These are phyloP conservation scores for Phainopepla nitens DNA, from an alignment of 2,113 vertebrate genomes.

Conservation along the genomic window DNA sequence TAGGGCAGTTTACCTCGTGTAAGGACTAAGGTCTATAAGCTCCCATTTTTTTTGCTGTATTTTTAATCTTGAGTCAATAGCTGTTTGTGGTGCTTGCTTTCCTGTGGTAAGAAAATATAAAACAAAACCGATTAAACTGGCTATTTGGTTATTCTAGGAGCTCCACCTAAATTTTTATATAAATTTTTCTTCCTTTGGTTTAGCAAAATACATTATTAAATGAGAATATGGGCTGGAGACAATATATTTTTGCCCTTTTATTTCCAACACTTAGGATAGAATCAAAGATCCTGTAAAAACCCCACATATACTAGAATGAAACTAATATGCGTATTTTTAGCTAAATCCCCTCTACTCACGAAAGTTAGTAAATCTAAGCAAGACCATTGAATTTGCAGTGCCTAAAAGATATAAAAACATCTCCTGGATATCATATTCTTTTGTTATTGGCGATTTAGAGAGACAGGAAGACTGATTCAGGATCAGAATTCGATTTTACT, in stretches of 20 bases:
- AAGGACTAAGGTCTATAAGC: conserved; percentile 63
- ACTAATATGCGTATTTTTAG: neutral
- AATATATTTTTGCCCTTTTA: neutral
- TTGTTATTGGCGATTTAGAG: neutral
- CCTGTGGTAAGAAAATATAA: neutral
- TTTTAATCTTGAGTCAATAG: neutral
- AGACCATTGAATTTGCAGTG: neutral
- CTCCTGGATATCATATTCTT: neutral
- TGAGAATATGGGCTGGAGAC: neutral
- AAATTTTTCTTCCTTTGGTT: neutral
- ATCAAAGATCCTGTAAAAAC: neutral
- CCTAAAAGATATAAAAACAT: neutral
- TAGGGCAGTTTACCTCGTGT: conserved; percentile 63
- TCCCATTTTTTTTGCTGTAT: conserved; percentile 43
- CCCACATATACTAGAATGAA: neutral
- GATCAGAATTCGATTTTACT: too few relatives aligned
- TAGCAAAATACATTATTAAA: neutral
- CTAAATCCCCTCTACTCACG: neutral
- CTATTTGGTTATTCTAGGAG: neutral
- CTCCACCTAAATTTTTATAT: neutral
- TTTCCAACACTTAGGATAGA: neutral
- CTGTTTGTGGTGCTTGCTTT: neutral
- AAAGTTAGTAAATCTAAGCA: neutral
- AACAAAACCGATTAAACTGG: neutral
- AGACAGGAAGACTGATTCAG: too few relatives aligned